Percentiles rank a stretch among this genome's conserved stretches.
Evolutionary conservation across 2,888 invertebrate genomes (phyloP).

Genomic region (Agapetus fuscipes): DNA sequence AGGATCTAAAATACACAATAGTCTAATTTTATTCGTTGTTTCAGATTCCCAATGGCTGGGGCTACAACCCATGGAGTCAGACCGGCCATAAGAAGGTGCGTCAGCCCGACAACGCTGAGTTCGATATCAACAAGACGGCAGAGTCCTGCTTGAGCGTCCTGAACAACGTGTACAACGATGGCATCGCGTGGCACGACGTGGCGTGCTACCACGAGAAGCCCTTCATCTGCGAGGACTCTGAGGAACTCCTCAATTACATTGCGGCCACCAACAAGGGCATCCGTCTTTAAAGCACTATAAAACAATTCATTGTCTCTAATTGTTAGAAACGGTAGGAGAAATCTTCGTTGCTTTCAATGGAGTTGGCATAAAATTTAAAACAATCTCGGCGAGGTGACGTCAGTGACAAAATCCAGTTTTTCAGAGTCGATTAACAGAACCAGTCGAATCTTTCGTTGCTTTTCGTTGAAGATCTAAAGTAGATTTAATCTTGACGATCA

Average conservation of each 20-base stretch:
- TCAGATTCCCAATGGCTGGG: conserved; percentile 57
- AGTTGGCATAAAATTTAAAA: too few species aligned
- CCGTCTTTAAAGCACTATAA: conserved; percentile 60
- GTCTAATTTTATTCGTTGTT: background rate
- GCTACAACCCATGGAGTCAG: conserved; percentile 83
- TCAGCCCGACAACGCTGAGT: conserved; percentile 87
- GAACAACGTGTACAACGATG: conserved; percentile 90
- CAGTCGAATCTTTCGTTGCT: too few species aligned
- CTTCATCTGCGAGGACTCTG: conserved; percentile 82
- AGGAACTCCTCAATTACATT: conserved; percentile 77
- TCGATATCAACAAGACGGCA: conserved; percentile 77
- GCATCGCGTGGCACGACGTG: conserved; percentile 90
- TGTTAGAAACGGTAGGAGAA: too few species aligned
- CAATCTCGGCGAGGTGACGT: too few species aligned
- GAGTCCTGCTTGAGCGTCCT: conserved; percentile 81
- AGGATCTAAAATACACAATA: background rate
- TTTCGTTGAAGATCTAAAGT: too few species aligned
- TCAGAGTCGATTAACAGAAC: too few species aligned
- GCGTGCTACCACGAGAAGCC: conserved; percentile 92
- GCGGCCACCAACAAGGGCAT: conserved; percentile 76
- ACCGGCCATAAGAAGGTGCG: conserved; percentile 83
- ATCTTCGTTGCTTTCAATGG: too few species aligned
- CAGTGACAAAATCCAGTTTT: too few species aligned
- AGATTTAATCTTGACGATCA: too few species aligned
- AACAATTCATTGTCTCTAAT: too few species aligned